Percentiles rank a stretch among this genome's conserved stretches.
Conservation (phyloP, 1,140 invertebrate genomes). For the Zeugodacus cucurbitae region DNA sequence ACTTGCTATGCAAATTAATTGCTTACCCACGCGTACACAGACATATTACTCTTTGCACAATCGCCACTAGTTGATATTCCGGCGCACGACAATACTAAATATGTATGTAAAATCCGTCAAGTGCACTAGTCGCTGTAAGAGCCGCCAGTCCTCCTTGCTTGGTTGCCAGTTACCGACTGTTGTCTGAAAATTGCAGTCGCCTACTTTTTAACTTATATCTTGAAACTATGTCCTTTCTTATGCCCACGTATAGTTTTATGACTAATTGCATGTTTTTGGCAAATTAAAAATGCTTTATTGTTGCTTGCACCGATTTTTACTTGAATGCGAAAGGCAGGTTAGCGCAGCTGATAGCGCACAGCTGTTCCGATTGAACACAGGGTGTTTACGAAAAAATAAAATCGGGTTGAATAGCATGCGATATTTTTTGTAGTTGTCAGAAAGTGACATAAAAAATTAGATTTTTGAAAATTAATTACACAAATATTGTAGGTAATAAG, state of each 20-base stretch:
- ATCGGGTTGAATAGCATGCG: not conserved
- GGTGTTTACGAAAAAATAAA: not conserved
- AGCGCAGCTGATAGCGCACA: not conserved
- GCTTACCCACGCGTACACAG: constrained; percentile 46
- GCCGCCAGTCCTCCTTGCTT: not conserved
- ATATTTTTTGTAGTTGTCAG: not conserved
- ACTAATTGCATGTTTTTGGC: constrained; percentile 29
- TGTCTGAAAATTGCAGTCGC: not conserved
- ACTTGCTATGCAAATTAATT: constrained; percentile 39
- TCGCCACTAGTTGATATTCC: constrained; percentile 42
- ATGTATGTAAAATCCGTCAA: not conserved
- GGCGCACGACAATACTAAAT: not conserved
- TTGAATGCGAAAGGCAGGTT: not conserved
- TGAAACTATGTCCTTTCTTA: not conserved
- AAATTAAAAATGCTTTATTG: constrained; percentile 9
- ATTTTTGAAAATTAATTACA: too few species aligned
- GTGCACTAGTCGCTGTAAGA: not conserved
- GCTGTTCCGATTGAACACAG: not conserved
- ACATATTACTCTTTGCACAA: constrained; percentile 16
- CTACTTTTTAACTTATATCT: constrained; percentile 11
- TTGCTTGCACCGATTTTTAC: not conserved
- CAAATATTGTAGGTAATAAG: too few species aligned
- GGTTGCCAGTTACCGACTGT: not conserved
- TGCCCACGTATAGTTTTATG: not conserved
- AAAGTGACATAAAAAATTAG: too few species aligned